Conservation (phyloP, 2,797 vertebrate species). For the Ataeniobius toweri region DNA sequence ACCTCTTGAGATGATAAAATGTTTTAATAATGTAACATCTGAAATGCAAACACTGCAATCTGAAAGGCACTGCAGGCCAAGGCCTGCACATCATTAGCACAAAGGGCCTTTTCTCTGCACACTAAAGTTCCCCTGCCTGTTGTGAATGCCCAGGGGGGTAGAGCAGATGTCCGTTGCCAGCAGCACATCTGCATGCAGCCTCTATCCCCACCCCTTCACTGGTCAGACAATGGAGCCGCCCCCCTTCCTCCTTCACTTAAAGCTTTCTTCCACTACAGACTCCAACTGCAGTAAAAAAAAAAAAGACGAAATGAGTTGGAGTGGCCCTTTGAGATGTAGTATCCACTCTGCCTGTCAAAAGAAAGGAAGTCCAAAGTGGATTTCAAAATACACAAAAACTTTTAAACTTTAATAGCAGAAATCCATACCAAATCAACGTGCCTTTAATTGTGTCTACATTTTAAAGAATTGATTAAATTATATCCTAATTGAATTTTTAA, state of each 20-base stretch:
- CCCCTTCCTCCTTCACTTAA: constrained; percentile 65
- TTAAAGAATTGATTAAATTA: not conserved
- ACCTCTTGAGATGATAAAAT: constrained; percentile 29
- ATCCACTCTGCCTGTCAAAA: constrained; percentile 44
- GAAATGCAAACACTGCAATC: constrained; percentile 40
- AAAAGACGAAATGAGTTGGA: constrained; percentile 13
- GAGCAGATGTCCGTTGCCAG: constrained; percentile 78
- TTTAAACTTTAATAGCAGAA: constrained; percentile 24
- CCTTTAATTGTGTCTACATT: not conserved
- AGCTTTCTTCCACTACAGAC: constrained; percentile 65
- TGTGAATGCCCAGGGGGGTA: constrained; percentile 73
- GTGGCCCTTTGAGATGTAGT: constrained; percentile 31
- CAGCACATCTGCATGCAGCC: constrained; percentile 82
- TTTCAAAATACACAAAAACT: constrained; percentile 53
- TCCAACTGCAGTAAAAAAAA: constrained; percentile 56
- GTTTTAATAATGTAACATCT: constrained; percentile 20
- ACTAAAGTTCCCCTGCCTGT: constrained; percentile 70
- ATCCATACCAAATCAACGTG: not conserved
- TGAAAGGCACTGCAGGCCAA: constrained; percentile 35
- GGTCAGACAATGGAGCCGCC: constrained; percentile 80
- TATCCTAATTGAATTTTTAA: constrained; percentile 10
- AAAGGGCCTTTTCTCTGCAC: constrained; percentile 62
- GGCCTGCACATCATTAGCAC: constrained; percentile 47
- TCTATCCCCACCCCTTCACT: constrained; percentile 74
- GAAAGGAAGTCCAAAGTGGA: constrained; percentile 23